A percentile compares a stretch with the other conserved stretches of the same genome.
Conservation (phyloP, 2,797 vertebrate genomes). For the Vipera ursinii region DNA sequence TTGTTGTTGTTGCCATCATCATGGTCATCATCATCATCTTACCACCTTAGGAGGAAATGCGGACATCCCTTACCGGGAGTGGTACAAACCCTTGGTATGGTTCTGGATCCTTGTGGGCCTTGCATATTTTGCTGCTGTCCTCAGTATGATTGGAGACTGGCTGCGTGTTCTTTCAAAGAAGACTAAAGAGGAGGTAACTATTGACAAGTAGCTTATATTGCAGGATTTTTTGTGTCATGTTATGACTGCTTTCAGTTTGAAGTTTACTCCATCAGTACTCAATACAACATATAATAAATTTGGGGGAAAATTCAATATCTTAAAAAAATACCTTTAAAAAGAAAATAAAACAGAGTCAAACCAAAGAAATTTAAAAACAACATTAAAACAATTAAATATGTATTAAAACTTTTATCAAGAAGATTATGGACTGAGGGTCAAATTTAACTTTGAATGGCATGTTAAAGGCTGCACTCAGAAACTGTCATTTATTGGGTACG, state of each 20-base stretch:
- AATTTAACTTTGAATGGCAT: not conserved
- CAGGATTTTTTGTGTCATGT: not conserved
- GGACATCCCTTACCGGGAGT: slow-evolving; percentile 85
- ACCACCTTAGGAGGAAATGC: slow-evolving; percentile 83
- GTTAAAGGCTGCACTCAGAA: not conserved
- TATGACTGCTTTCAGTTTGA: not conserved
- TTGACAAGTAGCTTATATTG: slow-evolving; percentile 27
- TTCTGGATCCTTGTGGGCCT: slow-evolving; percentile 98
- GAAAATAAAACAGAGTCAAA: not conserved
- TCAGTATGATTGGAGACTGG: slow-evolving; percentile 99
- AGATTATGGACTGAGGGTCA: not conserved
- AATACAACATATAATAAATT: not conserved
- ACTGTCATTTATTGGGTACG: not conserved
- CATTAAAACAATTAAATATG: not conserved
- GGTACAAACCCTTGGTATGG: slow-evolving; percentile 98
- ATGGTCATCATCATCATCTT: not conserved
- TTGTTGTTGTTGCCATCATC: not conserved
- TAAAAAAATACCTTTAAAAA: not conserved
- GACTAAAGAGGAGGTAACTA: slow-evolving; percentile 95
- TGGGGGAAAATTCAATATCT: not conserved
- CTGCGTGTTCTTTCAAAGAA: slow-evolving; percentile 95
- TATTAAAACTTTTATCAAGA: not conserved
- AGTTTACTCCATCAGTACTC: not conserved
- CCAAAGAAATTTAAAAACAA: not conserved
- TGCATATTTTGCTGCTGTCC: slow-evolving; percentile 95